Percentiles rank a stretch among this genome's conserved stretches.
These are phyloP conservation scores for Philonicus albiceps DNA, from an alignment of 2,888 invertebrate species.

Conservation along the genomic window DNA sequence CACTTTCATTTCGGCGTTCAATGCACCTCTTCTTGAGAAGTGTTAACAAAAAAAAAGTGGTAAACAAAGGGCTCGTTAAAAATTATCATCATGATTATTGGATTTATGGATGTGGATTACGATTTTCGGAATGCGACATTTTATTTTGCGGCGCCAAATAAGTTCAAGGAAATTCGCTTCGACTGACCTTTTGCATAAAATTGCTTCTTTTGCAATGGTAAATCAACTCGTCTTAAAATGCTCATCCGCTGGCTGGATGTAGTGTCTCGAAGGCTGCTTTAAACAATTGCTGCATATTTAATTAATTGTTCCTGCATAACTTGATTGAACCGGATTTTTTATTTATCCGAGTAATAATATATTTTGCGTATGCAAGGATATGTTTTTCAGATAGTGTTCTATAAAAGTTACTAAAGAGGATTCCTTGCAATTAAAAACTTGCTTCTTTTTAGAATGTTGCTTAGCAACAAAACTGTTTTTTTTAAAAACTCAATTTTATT, in stretches of 20 bases:
- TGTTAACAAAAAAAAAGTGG: background rate
- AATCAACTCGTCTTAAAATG: background rate
- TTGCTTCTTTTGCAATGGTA: background rate
- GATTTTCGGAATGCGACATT: background rate
- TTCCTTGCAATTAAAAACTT: background rate
- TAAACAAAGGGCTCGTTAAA: background rate
- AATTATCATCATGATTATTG: background rate
- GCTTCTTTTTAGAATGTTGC: background rate
- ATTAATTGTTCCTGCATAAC: background rate
- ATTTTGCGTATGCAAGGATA: background rate
- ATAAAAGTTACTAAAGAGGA: background rate
- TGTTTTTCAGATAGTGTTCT: background rate
- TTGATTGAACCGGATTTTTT: background rate
- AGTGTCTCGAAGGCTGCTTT: background rate
- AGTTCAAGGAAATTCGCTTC: background rate
- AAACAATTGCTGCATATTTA: background rate
- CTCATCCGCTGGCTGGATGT: background rate
- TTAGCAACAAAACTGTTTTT: background rate
- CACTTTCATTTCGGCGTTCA: background rate
- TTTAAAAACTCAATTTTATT: background rate
- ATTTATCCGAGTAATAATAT: background rate
- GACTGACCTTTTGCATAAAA: background rate
- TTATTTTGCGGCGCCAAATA: background rate
- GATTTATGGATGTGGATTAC: background rate
- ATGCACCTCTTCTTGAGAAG: background rate